A percentile compares a stretch with the other conserved stretches of the same genome.
phyloP scores from a whole-genome alignment of 2,797 vertebrate genomes.

The Esox lucius region DNA sequence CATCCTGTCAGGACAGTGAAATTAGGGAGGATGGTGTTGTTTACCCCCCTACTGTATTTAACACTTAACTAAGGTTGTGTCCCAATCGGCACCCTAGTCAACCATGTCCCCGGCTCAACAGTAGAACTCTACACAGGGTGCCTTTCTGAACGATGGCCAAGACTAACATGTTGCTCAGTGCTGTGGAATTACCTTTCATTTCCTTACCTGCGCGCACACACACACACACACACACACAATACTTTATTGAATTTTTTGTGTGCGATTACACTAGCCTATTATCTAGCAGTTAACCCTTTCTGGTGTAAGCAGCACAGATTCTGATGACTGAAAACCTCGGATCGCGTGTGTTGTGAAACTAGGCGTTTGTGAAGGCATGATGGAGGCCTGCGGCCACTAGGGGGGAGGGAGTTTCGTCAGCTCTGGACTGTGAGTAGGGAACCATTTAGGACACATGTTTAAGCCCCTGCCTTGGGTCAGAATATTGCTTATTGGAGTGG shows the following conservation, averaged over 20 bases:
- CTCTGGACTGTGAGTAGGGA: too few relatives aligned
- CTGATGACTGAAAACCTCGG: constrained; percentile 19
- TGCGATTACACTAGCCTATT: neutral
- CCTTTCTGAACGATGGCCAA: neutral
- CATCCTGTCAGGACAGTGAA: neutral
- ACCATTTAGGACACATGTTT: neutral
- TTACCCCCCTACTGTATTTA: neutral
- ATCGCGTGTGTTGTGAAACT: constrained; percentile 8
- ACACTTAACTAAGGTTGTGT: neutral
- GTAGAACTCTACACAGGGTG: too few relatives aligned
- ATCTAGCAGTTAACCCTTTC: constrained; percentile 5
- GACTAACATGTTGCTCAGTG: neutral
- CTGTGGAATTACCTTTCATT: neutral
- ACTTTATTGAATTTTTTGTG: neutral
- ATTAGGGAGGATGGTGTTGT: neutral
- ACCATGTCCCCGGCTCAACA: too few relatives aligned
- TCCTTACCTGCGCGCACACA: neutral
- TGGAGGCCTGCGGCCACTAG: too few relatives aligned
- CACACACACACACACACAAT: neutral
- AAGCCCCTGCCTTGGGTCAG: constrained; percentile 12
- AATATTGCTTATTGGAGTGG: constrained; percentile 28
- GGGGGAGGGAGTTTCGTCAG: too few relatives aligned
- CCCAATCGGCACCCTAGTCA: neutral
- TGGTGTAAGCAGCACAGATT: constrained; percentile 11
- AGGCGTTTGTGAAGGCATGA: constrained; percentile 14